phyloP scores from a whole-genome alignment of 2,113 vertebrate genomes.

The Butorides virescens region DNA sequence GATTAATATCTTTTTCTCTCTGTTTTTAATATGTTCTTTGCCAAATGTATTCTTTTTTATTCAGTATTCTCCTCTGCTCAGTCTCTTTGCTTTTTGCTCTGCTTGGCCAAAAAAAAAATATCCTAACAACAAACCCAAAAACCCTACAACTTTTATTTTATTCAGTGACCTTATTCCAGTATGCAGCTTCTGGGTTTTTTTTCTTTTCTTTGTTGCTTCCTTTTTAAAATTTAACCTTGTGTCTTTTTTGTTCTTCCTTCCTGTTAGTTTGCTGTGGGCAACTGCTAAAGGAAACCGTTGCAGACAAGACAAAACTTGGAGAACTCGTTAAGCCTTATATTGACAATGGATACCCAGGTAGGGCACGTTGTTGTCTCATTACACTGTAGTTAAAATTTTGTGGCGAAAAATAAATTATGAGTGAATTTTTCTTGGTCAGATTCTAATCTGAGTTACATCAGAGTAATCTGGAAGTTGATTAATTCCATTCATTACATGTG shows the following conservation, averaged over 20 bases:
- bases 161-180: constrained; percentile 57
- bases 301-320: constrained; percentile 76
- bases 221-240: constrained; percentile 73
- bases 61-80: neutral
- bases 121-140: neutral
- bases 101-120: neutral
- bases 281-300: constrained; percentile 83
- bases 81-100: constrained; percentile 9
- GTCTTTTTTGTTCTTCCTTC: constrained; percentile 58
- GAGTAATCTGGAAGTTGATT: neutral
- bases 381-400: neutral
- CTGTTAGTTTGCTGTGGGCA: constrained; percentile 84
- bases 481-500: neutral
- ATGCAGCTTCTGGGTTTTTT: neutral
- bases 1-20: neutral
- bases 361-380: neutral
- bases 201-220: constrained; percentile 34
- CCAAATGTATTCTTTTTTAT: constrained; percentile 39
- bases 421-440: neutral
- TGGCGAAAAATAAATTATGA: neutral
- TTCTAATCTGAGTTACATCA: neutral
- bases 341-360: constrained; percentile 78
- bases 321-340: constrained; percentile 79
- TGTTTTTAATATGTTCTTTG: constrained; percentile 24
- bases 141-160: constrained; percentile 51